A percentile compares a stretch with the other conserved stretches of the same genome.
Evolutionary conservation across 1,140 invertebrate genomes (phyloP).

Genomic region (Sycophaga agraensis): DNA sequence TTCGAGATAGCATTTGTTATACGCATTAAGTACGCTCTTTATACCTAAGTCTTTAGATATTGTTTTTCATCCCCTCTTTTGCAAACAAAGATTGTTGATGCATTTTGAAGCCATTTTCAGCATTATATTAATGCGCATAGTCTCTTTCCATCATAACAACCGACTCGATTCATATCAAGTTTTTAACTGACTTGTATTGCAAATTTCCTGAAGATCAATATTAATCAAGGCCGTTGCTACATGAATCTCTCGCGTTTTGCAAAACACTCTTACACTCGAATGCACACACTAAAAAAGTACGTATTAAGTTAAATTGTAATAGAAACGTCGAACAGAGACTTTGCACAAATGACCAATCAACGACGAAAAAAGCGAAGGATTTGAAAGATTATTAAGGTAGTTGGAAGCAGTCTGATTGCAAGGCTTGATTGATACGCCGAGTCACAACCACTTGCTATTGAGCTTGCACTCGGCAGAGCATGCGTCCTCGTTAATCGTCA

Average conservation of each 20-base stretch:
- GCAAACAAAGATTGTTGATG: too few relatives aligned
- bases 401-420: neutral
- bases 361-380: conserved; percentile 9
- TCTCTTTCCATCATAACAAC: too few relatives aligned
- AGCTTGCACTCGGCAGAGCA: neutral
- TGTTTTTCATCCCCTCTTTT: too few relatives aligned
- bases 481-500: neutral
- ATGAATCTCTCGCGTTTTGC: neutral
- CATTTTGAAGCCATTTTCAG: too few relatives aligned
- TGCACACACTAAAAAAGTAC: conserved; percentile 4
- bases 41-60: too few relatives aligned
- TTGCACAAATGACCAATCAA: neutral
- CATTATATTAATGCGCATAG: too few relatives aligned
- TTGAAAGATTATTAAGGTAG: neutral
- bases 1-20: too few relatives aligned
- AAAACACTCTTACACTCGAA: conserved; percentile 19
- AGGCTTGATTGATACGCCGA: neutral
- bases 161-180: too few relatives aligned
- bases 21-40: too few relatives aligned
- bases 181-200: too few relatives aligned
- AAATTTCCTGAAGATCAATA: too few relatives aligned
- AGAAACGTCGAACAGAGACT: neutral
- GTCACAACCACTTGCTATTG: neutral
- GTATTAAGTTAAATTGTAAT: neutral
- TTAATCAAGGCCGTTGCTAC: too few relatives aligned